These are phyloP conservation scores for Diloba caeruleocephala DNA, from an alignment of 2,888 invertebrate genomes.

Conservation along the genomic window DNA sequence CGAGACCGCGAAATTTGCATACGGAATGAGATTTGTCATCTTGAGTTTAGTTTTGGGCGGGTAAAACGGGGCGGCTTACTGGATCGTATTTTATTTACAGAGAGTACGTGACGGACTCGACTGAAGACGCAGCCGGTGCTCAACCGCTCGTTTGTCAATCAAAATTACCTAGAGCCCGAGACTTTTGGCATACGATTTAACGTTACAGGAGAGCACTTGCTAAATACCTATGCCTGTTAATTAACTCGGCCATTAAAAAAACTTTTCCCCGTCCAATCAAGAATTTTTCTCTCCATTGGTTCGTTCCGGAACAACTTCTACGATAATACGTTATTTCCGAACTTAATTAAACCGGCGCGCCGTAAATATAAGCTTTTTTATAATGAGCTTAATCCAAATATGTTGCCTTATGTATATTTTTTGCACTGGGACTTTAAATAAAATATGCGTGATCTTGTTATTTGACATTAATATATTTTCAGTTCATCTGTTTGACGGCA, in stretches of 20 bases:
- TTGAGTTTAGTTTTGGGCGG: conserved; percentile 64
- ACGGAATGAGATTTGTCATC: conserved; percentile 79
- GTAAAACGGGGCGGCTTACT: conserved; percentile 62
- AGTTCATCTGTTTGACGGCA: too few relatives aligned
- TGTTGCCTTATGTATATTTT: conserved; percentile 13
- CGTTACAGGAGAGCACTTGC: conserved; percentile 20
- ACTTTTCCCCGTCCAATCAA: conserved; percentile 41
- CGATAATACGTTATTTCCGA: conserved; percentile 72
- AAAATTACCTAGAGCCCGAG: conserved; percentile 68
- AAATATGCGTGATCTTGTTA: conserved; percentile 3
- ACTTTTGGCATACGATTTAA: conserved; percentile 23
- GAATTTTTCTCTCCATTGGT: conserved; percentile 63
- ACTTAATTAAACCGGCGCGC: conserved; percentile 73
- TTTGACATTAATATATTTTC: too few relatives aligned
- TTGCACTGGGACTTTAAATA: background rate
- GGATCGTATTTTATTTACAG: conserved; percentile 79
- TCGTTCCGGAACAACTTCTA: conserved; percentile 69
- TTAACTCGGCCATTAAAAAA: conserved; percentile 37
- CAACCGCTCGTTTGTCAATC: conserved; percentile 80
- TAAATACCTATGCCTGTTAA: conserved; percentile 34
- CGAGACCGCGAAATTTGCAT: conserved; percentile 74
- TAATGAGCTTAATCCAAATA: conserved; percentile 57
- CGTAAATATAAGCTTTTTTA: conserved; percentile 67
- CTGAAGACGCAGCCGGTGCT: conserved; percentile 71
- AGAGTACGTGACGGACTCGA: conserved; percentile 75